phyloP scores from a whole-genome alignment of 2,797 vertebrate species.

The Hippocampus kuda region DNA sequence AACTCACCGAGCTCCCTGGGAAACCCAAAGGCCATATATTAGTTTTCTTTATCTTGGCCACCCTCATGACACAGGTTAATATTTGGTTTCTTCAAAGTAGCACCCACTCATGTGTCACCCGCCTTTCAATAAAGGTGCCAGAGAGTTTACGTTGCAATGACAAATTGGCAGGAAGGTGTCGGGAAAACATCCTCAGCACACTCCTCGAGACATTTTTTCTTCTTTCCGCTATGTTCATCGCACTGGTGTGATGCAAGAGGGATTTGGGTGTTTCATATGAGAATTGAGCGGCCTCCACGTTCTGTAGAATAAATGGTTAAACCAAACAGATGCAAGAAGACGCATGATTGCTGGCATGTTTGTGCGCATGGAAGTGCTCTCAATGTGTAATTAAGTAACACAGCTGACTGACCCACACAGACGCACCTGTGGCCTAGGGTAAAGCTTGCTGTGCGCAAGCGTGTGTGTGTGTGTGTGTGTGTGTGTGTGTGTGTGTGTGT shows the following conservation, averaged over 20 bases:
- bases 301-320: background rate
- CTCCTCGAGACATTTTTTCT: background rate
- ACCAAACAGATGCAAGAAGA: background rate
- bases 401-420: slow-evolving; percentile 39
- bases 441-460: slow-evolving; percentile 9
- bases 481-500: slow-evolving; percentile 32
- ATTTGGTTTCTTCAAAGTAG: background rate
- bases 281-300: background rate
- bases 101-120: background rate
- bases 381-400: slow-evolving; percentile 44
- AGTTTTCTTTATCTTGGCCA: background rate
- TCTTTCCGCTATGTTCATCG: background rate
- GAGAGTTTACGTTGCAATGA: background rate
- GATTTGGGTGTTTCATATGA: background rate
- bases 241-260: background rate
- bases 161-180: background rate
- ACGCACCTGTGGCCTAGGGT: slow-evolving; percentile 51
- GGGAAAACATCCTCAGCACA: background rate
- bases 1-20: background rate
- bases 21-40: background rate
- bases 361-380: slow-evolving; percentile 17
- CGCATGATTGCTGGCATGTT: slow-evolving; percentile 1
- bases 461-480: slow-evolving; percentile 15
- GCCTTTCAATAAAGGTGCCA: background rate
- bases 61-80: background rate